Conservation (phyloP, 2,888 invertebrate species). For the Thymelicus sylvestris region DNA sequence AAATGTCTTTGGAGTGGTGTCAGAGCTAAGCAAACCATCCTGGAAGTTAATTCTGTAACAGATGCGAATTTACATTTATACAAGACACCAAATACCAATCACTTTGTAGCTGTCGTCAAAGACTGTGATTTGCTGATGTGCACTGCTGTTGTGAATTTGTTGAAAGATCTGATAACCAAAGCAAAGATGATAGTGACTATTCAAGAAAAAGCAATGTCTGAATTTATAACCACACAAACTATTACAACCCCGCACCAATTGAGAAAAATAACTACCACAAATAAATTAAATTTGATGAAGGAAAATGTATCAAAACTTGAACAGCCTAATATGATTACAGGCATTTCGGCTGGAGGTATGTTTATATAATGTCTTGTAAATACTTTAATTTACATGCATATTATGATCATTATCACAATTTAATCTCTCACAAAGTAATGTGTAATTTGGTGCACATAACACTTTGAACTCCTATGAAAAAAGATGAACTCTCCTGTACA, state of each 20-base stretch:
- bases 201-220: slow-evolving; percentile 68
- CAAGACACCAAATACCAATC: slow-evolving; percentile 52
- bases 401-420: not conserved
- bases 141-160: slow-evolving; percentile 68
- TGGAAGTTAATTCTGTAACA: slow-evolving; percentile 59
- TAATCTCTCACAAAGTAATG: too few relatives aligned
- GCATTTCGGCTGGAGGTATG: slow-evolving; percentile 77
- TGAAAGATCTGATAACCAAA: slow-evolving; percentile 58
- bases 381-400: not conserved
- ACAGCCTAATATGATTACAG: slow-evolving; percentile 79
- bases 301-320: slow-evolving; percentile 65
- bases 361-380: not conserved
- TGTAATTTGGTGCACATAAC: too few relatives aligned
- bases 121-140: slow-evolving; percentile 69
- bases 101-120: slow-evolving; percentile 65
- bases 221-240: slow-evolving; percentile 59
- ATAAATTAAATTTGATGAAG: slow-evolving; percentile 43
- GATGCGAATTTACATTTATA: slow-evolving; percentile 64
- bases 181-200: slow-evolving; percentile 64
- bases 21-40: slow-evolving; percentile 33
- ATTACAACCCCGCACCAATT: slow-evolving; percentile 57
- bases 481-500: too few relatives aligned
- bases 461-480: too few relatives aligned
- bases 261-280: slow-evolving; percentile 55
- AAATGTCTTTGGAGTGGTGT: slow-evolving; percentile 66